Conservation (phyloP, 2,797 vertebrate species). For the Xiphophorus birchmanni region DNA sequence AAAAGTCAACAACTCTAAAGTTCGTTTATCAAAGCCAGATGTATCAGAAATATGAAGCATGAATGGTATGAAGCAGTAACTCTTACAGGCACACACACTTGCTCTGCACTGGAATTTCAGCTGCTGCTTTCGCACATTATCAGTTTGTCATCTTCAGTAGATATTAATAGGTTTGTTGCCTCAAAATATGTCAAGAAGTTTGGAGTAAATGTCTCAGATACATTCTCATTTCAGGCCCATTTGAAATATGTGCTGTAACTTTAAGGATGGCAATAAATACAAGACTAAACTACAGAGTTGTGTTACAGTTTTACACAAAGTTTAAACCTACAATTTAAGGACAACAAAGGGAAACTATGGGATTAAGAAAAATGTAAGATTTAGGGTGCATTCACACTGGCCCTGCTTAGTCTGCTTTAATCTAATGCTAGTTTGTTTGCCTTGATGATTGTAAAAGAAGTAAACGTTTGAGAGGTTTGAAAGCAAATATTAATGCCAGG, state of each 20-base stretch:
- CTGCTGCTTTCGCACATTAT: not conserved
- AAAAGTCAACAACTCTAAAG: not conserved
- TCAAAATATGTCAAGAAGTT: not conserved
- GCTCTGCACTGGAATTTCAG: not conserved
- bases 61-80: not conserved
- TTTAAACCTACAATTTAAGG: not conserved
- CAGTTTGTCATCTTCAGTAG: not conserved
- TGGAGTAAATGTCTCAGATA: not conserved
- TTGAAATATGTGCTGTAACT: not conserved
- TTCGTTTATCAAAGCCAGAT: slow-evolving; percentile 1
- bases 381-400: too few relatives aligned
- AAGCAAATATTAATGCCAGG: too few relatives aligned
- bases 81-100: not conserved
- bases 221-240: not conserved
- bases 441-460: too few relatives aligned
- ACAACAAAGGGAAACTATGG: not conserved
- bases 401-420: too few relatives aligned
- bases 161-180: not conserved
- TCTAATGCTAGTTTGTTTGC: too few relatives aligned
- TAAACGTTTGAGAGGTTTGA: too few relatives aligned
- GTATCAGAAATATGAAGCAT: not conserved
- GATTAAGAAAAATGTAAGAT: not conserved
- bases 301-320: not conserved
- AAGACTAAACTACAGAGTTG: not conserved
- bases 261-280: not conserved